phyloP scores from a whole-genome alignment of 2,113 vertebrate species.

The Zosterops hypoxanthus region DNA sequence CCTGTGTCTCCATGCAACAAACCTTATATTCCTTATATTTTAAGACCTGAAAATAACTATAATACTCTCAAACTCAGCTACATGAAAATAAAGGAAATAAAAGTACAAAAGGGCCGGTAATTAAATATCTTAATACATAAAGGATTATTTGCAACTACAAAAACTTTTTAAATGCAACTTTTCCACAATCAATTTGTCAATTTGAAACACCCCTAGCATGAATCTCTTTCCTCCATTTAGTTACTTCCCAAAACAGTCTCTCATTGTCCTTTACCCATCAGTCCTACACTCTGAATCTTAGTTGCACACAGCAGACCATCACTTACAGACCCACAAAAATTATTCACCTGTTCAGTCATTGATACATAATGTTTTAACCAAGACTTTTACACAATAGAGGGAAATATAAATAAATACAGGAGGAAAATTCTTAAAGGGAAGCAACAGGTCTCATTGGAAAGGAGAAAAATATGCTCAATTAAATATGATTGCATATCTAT shows the following conservation, averaged over 20 bases:
- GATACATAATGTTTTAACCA: background rate
- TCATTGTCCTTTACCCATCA: background rate
- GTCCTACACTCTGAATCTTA: background rate
- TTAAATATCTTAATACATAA: background rate
- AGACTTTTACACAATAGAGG: background rate
- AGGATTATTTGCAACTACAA: background rate
- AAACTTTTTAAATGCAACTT: background rate
- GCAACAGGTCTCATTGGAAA: background rate
- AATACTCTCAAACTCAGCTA: background rate
- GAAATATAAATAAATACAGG: background rate
- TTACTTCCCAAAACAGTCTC: background rate
- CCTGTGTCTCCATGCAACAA: background rate
- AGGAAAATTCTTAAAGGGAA: background rate
- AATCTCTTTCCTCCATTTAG: background rate
- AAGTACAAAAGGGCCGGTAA: background rate
- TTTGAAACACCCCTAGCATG: background rate
- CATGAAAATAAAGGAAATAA: background rate
- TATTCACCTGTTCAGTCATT: background rate
- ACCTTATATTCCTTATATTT: background rate
- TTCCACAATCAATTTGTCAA: background rate
- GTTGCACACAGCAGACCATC: background rate
- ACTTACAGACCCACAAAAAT: background rate
- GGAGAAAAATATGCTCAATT: background rate
- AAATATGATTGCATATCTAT: background rate
- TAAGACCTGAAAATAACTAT: background rate